Base-by-base conservation (phyloP, 2,888 invertebrate genomes). In the Agriopis marginaria region DNA sequence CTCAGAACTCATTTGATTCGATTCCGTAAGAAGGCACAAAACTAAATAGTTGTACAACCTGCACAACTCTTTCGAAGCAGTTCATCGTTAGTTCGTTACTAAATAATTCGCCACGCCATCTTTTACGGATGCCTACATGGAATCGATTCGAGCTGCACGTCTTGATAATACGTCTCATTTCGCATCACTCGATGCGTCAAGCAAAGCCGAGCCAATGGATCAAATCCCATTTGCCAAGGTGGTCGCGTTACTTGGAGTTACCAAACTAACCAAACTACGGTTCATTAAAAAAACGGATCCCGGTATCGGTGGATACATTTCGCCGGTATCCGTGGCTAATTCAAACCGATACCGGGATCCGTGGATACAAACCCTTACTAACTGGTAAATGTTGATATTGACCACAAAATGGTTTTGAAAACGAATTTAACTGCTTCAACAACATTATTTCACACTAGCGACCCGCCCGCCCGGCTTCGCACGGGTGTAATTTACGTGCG, bases 211-310 rank as follows among this genome's bases (percentile, higher is more conserved):
- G 42, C 55, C 14, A 17, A 42, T 67, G 62, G 50, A 62, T 50
- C 82, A 77, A 83, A 83, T 72, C 39, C 63, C 71, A 84, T 85
- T 83, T 75, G 82, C 58, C 72, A 74, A 68, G 75, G 74, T 71
- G 59, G 53, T 14, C 58, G 49, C 47, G 45, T 58, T 58, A 50
- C 64, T 64, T 50, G 12, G 23, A 56, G 17, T 62, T 4, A 10
- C 44, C 14, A 40, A 60, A 60, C 14, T 10, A 23, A 10, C 44
- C 14, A 40, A 60, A 60, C 14, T 10, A 23, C 7, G 8, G n/a
- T 23, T 11, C 23, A 11, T 51, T n/a, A n/a, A n/a, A n/a, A n/a
- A n/a, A n/a, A n/a, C n/a, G n/a, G n/a, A n/a, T n/a, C n/a, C n/a
- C n/a, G n/a, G n/a, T n/a, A n/a, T n/a, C n/a, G n/a, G n/a, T n/a